Percentiles rank a stretch among this genome's conserved stretches.
These are phyloP conservation scores for Podilymbus podiceps DNA, from an alignment of 2,113 vertebrate species.

Conservation along the genomic window DNA sequence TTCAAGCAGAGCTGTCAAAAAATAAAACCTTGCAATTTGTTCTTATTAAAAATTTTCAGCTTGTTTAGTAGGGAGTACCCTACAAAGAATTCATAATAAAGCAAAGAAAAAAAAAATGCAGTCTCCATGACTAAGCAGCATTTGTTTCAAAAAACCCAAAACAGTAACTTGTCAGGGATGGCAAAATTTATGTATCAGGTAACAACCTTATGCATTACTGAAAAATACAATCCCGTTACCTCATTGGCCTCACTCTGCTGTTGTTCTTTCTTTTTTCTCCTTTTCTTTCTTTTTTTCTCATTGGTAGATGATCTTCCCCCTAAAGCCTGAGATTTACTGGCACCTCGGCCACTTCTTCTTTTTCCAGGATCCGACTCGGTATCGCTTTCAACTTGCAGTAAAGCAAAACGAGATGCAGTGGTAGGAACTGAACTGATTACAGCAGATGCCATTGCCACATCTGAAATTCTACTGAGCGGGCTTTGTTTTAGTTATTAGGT, in stretches of 20 bases:
- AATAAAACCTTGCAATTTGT: not conserved
- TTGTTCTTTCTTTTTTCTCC: constrained; percentile 90
- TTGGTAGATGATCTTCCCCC: constrained; percentile 75
- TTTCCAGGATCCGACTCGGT: constrained; percentile 85
- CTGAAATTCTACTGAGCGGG: not conserved
- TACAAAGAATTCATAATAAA: not conserved
- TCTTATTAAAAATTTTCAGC: not conserved
- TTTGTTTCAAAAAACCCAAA: not conserved
- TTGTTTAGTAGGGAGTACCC: not conserved
- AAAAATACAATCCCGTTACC: constrained; percentile 67
- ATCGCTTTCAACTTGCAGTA: constrained; percentile 89
- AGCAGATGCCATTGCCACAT: constrained; percentile 80
- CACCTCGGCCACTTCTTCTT: constrained; percentile 68
- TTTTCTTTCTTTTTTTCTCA: constrained; percentile 86
- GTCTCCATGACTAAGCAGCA: not conserved
- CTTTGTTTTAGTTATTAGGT: not conserved
- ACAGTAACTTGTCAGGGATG: not conserved
- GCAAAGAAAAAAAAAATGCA: not conserved
- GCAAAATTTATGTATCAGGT: not conserved
- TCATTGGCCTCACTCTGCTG: constrained; percentile 91
- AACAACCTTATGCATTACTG: not conserved
- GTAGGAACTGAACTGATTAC: constrained; percentile 86
- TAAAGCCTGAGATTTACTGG: constrained; percentile 73
- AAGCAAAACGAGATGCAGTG: constrained; percentile 90
- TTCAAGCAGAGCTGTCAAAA: not conserved